Evolutionary conservation across 2,888 invertebrate genomes (phyloP).

Genomic region (Ctena decussata): DNA sequence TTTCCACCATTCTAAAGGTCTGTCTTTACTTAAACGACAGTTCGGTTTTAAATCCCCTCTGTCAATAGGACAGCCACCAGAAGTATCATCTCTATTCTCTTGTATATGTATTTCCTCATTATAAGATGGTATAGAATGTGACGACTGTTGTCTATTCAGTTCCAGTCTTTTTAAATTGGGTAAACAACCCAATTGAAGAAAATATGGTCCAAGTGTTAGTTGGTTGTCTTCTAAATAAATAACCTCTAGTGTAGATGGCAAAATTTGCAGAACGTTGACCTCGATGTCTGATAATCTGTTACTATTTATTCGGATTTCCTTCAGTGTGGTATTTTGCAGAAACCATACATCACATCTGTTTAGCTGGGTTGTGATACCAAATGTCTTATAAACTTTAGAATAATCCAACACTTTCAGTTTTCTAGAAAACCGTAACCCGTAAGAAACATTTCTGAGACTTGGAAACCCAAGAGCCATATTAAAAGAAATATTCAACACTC

Average conservation of each 20-base stretch:
- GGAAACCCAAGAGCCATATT: slow-evolving; percentile 42
- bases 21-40: background rate
- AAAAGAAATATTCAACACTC: slow-evolving; percentile 34
- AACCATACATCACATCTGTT: slow-evolving; percentile 39
- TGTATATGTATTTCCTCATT: background rate
- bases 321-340: slow-evolving; percentile 40
- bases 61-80: background rate
- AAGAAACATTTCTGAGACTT: slow-evolving; percentile 36
- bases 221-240: slow-evolving; percentile 33
- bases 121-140: background rate
- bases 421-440: slow-evolving; percentile 41
- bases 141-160: background rate
- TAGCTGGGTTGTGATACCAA: slow-evolving; percentile 33
- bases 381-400: slow-evolving; percentile 34
- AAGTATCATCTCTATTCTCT: background rate
- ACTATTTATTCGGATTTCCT: slow-evolving; percentile 24
- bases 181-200: slow-evolving; percentile 42
- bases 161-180: background rate
- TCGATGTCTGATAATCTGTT: slow-evolving; percentile 39
- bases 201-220: slow-evolving; percentile 48
- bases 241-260: slow-evolving; percentile 27
- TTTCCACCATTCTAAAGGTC: background rate
- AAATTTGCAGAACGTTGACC: slow-evolving; percentile 10
- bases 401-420: slow-evolving; percentile 38
- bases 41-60: no score